Base-by-base conservation (phyloP, 2,888 invertebrate species). In the Anarsia innoxiella region DNA sequence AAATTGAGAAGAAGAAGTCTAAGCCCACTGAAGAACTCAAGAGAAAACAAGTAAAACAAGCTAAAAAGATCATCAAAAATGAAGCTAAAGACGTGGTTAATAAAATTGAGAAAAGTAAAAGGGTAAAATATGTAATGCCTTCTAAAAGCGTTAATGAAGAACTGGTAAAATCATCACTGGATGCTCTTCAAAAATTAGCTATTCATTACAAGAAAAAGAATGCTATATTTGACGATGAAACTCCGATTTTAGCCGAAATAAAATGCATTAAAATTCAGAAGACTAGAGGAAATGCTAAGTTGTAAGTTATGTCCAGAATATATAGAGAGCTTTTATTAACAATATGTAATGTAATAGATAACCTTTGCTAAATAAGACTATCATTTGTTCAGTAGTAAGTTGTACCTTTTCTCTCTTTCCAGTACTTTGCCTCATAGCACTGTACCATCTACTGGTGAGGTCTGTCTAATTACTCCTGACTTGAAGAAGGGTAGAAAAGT, bases 391-490 rank as follows among this genome's bases (percentile, higher is more conserved):
- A n/a, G n/a, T n/a, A n/a, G n/a, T n/a, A n/a, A n/a, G n/a, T n/a
- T n/a, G n/a, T 19, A 19, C 19, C 8, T 19, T 5, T 5, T 19
- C 19, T 19, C 30, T 32, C 28, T 41, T 58, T 58, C 11, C 46
- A 83, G 82, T 59, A 50, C 70, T 8, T 45, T 82, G 25, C 89
- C 90, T 31, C 86, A 93, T 59, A 84, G 89, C 1, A 66, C 93
- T 27, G 69, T 89, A n/a, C 80, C 87, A 19, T 82, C 88, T 1
- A 86, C 87, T 2, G 88, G 90, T 41, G 93, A 93, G 50, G 86
- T 94, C 12, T 93, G 93, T 44, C 67, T 95, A 9, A 89, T 96
- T 59, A 93, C 94, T 19, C 87, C 90, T 4, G 95, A 96, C 64
- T 66, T 93, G 28, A 88, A 91, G 56, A 90, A 88, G 51, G 91